Evolutionary conservation across 2,888 invertebrate genomes (phyloP), one percentile per base, ranked within the genome.

Genomic region (Cryptus armator): DNA sequence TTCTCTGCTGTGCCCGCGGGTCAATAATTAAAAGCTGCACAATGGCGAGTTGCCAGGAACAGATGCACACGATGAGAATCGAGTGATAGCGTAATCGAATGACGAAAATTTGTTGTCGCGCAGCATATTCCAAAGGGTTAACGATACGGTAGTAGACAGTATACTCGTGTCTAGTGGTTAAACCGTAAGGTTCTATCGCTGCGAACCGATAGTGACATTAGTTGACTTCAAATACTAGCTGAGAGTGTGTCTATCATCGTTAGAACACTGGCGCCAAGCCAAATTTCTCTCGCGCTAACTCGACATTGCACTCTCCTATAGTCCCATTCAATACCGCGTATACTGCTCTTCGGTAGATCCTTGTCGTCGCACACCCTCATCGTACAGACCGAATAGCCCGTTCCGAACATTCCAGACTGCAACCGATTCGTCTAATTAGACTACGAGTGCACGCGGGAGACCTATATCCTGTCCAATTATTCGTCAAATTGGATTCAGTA

Each of bases 201-300:
- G 46, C 56, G 29, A 83, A 62, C 81, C 88, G 86, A 88, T 86
- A 86, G 83, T 86, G 91, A 89, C 89, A 77, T 88, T 83, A 84
- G 84, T 86, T 85, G 86, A 89, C 84, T 86, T 86, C 80, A 87
- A 76, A 76, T 76, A 66, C 66, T 51, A 37, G 32, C 53, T 59
- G 64, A 64, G 89, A 74, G 81, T 80, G 71, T 86, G 90, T 87
- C 90, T 83, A 83, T 90, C 90, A 90, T 90, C 89, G 84, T 90
- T 90, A 89, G 83, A 74, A 80, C 78, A 75, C 85, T 90, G 90
- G 90, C 88, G 84, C 70, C 70, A 44, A 70, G 84, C 91, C 90
- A 90, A 89, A 91, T 87, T 86, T 89, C 84, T 86, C 86, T 76
- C 76, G 67, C 81, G 56, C 70, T 64, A 64, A 67, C 71, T 56